Evolutionary conservation across 1,140 invertebrate species (phyloP).

Genomic region (Cyclargus thomasi): DNA sequence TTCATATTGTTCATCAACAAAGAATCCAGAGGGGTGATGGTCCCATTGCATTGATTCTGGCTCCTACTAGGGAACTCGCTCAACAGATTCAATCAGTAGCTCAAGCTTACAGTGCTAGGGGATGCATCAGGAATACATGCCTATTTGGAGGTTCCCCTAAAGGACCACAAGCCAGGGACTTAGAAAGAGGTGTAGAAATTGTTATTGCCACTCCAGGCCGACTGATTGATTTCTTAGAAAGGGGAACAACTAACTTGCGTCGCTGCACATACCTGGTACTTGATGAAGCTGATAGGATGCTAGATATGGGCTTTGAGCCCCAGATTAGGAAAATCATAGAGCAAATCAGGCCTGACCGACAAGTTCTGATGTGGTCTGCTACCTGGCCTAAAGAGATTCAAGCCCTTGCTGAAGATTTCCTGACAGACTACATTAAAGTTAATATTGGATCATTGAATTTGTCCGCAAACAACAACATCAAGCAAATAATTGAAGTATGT

Average conservation of each 20-base stretch:
- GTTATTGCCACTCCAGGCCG: constrained; percentile 97
- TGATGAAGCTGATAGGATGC: constrained; percentile 94
- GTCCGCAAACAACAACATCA: constrained; percentile 98
- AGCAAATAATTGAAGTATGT: constrained; percentile 96
- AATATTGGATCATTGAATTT: constrained; percentile 96
- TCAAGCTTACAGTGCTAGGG: constrained; percentile 88
- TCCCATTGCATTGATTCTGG: constrained; percentile 93
- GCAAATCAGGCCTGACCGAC: constrained; percentile 95
- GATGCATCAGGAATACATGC: constrained; percentile 92
- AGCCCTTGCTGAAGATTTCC: constrained; percentile 94
- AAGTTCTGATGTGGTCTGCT: constrained; percentile 99
- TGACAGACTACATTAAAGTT: constrained; percentile 91
- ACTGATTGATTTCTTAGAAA: constrained; percentile 97
- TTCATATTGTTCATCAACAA: constrained; percentile 85
- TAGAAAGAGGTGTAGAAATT: constrained; percentile 93
- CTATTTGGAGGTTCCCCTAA: constrained; percentile 98
- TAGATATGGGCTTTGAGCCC: constrained; percentile 99
- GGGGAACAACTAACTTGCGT: constrained; percentile 91
- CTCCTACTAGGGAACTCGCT: constrained; percentile 96
- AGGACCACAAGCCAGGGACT: constrained; percentile 92
- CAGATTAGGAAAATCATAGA: constrained; percentile 98
- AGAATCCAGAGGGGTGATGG: constrained; percentile 87
- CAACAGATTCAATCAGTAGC: constrained; percentile 98
- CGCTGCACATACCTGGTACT: constrained; percentile 96
- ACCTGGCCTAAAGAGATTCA: constrained; percentile 99